A percentile compares a stretch with the other conserved stretches of the same genome.
Evolutionary conservation across 1,140 invertebrate genomes (phyloP).

Genomic region (Wiebesia pumilae): DNA sequence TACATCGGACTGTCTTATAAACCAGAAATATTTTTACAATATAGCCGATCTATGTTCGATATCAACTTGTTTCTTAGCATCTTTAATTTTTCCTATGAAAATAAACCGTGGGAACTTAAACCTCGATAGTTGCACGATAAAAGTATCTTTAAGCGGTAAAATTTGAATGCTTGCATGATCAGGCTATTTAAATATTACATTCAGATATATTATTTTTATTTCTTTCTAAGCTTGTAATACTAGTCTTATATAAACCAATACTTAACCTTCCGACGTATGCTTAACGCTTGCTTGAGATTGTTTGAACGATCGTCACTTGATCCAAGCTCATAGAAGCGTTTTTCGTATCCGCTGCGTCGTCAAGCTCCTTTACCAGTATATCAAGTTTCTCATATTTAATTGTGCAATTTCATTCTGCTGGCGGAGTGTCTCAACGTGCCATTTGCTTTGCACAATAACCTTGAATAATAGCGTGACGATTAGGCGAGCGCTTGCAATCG

Average conservation of each 20-base stretch:
- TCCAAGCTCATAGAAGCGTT: background rate
- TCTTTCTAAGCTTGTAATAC: background rate
- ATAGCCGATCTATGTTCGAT: background rate
- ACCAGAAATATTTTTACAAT: background rate
- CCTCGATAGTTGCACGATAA: background rate
- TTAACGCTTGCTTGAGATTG: background rate
- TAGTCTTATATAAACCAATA: background rate
- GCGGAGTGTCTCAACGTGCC: background rate
- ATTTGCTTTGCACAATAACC: background rate
- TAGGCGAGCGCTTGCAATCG: background rate
- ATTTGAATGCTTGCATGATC: background rate
- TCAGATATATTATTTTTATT: background rate
- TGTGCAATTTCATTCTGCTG: background rate
- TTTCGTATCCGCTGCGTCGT: background rate
- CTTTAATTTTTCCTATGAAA: background rate
- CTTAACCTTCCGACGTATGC: background rate
- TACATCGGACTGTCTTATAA: background rate
- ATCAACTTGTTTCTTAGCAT: background rate
- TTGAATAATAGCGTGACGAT: background rate
- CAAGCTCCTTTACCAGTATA: background rate
- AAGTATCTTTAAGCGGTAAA: background rate
- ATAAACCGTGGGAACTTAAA: background rate
- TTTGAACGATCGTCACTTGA: background rate
- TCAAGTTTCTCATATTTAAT: background rate
- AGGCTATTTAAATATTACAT: background rate